Evolutionary conservation across 2,113 vertebrate genomes (phyloP).

Genomic region (Silurus glanis): DNA sequence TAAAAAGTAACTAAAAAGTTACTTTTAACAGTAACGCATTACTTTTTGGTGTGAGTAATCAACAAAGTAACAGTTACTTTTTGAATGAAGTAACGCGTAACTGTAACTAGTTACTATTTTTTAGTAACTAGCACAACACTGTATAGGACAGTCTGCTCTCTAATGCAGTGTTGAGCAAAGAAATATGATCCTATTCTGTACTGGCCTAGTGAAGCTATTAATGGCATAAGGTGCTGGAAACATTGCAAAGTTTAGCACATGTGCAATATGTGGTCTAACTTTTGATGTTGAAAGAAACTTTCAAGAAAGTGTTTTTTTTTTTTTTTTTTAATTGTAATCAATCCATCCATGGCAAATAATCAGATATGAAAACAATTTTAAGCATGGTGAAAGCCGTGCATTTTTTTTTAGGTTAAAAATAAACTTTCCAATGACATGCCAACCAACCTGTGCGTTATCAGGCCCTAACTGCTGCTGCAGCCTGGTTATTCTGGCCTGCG

Average conservation of each 20-base stretch:
- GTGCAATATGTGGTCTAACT: constrained; percentile 7
- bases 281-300: not conserved
- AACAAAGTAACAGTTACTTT: too few species aligned
- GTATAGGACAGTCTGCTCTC: not conserved
- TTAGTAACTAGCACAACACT: too few species aligned
- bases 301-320: not conserved
- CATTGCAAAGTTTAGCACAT: constrained; percentile 28
- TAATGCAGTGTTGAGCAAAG: constrained; percentile 38
- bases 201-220: constrained; percentile 43
- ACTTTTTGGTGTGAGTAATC: too few species aligned
- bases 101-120: too few species aligned
- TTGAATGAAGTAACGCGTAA: too few species aligned
- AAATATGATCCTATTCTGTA: constrained; percentile 37
- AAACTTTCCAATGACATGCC: not conserved
- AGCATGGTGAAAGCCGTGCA: not conserved
- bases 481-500: constrained; percentile 50
- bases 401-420: not conserved
- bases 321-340: not conserved
- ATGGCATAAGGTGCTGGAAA: constrained; percentile 28
- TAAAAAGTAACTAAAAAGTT: too few species aligned
- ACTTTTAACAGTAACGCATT: too few species aligned
- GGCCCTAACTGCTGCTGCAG: constrained; percentile 51
- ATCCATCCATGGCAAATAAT: not conserved
- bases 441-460: constrained; percentile 45
- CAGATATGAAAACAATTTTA: not conserved